Conservation (phyloP, 53 echinoderm and acorn worm genomes). For the Holothuria scabra region DNA sequence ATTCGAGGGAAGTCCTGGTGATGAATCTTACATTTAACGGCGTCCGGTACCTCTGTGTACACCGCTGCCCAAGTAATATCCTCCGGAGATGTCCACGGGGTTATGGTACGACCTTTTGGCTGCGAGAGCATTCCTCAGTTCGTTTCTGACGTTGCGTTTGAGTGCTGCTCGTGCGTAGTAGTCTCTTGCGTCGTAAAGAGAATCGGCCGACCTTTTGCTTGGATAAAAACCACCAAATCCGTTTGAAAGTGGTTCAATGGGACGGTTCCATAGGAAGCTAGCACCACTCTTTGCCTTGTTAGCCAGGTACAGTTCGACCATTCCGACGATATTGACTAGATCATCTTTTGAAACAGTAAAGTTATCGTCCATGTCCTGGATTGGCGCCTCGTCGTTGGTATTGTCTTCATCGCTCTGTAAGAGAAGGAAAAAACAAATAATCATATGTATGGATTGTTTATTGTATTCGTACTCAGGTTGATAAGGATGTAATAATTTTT, state of each 20-base stretch:
- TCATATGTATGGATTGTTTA: no score
- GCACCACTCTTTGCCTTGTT: not conserved
- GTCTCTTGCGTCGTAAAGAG: not conserved
- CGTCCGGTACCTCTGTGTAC: not conserved
- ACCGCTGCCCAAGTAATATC: not conserved
- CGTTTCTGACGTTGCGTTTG: slow-evolving; percentile 28
- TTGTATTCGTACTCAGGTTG: no score
- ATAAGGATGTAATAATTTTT: no score
- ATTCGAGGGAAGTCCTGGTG: no score
- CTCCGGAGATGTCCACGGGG: slow-evolving; percentile 16
- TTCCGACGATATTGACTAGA: not conserved
- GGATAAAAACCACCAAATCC: slow-evolving; percentile 2
- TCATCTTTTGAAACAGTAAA: not conserved
- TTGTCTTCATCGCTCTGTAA: not conserved
- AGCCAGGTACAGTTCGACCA: not conserved
- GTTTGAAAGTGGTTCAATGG: not conserved
- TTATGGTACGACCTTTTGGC: not conserved
- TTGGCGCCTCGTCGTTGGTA: not conserved
- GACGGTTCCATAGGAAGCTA: slow-evolving; percentile 13
- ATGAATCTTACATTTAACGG: not conserved
- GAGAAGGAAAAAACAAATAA: no score
- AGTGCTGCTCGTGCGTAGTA: slow-evolving; percentile 32
- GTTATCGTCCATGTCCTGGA: not conserved
- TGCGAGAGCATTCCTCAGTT: not conserved
- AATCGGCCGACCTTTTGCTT: not conserved